Base-by-base conservation (phyloP, 2,113 vertebrate species). In the Thamnaconus septentrionalis region DNA sequence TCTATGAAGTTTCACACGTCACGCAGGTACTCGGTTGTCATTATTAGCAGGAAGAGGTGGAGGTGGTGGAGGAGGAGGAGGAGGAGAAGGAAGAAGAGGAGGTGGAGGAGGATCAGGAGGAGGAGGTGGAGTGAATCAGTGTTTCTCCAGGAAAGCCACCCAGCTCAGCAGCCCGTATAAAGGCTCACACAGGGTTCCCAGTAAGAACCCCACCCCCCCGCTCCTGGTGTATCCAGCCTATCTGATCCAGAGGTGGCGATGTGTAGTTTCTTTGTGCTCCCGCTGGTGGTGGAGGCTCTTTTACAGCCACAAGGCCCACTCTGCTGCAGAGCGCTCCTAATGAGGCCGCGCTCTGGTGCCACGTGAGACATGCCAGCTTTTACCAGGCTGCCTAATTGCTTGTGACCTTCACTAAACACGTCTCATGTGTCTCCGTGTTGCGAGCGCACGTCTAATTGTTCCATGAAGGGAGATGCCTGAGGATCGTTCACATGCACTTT, bases 341-440 rank as follows among this genome's bases (percentile, higher is more conserved):
- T 89, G 87, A 89, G 86, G 73, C 73, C 53, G 69, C 75, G 76
- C 75, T 73, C 76, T 61, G 56, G 81, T 85, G 85, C 84, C 82
- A 76, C 77, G 82, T 80, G 84, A 84, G 73, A 80, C 79, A 82
- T 73, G 80, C 65, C 81, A 85, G 78, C 71, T 84, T 89, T 87
- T 86, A 87, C 75, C 83, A 86, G 77, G 71, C 67, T 65, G 68
- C 62, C 65, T 89, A 91, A 91, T 89, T 89, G 84, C 76, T 85
- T 75, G 67, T 85, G 87, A 91, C 87, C 86, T 83, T 89, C 85
- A 49, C 75, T 78, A 80, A 89, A 86, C 75, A 64, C 43, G 66
- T 79, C 75, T 81, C 64, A 70, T 75, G 74, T 86, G 70, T 84
- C 83, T 73, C 73, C 66, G 60, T 78, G 9, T 75, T 84, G 67